Evolutionary conservation across 2,113 vertebrate species (phyloP).

Genomic region (Cynocephalus volans): DNA sequence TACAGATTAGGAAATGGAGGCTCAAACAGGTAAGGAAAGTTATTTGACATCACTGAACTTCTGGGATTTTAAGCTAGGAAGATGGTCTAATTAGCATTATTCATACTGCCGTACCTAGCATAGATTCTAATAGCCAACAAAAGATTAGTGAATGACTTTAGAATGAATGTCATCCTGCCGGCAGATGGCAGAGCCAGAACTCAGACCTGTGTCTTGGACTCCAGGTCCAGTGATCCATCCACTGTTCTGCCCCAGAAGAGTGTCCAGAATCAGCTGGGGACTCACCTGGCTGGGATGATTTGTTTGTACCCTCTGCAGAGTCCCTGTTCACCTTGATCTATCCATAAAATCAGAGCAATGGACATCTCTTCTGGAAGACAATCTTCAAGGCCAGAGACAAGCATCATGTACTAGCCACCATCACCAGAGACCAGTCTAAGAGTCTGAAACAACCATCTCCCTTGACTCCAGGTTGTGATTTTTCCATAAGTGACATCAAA

Average conservation of each 20-base stretch:
- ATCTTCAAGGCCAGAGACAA: neutral
- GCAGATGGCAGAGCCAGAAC: neutral
- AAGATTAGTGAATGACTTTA: neutral
- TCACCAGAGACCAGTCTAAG: neutral
- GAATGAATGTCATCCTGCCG: neutral
- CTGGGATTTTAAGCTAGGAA: neutral
- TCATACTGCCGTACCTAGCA: neutral
- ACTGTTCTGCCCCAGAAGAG: neutral
- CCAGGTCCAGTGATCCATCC: too few species aligned
- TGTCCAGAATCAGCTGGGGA: neutral
- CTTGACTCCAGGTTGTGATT: neutral
- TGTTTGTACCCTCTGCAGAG: neutral
- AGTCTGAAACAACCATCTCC: neutral
- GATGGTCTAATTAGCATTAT: neutral
- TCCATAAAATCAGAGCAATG: neutral
- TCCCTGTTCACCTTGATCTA: neutral
- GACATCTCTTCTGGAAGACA: accelerated
- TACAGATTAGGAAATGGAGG: neutral
- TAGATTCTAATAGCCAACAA: neutral
- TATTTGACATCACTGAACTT: neutral
- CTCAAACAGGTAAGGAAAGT: neutral
- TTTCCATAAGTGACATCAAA: neutral
- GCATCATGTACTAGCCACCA: neutral
- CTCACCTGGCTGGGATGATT: neutral
- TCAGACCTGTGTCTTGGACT: neutral